Evolutionary conservation across 1,140 invertebrate species (phyloP).

Genomic region (Lineus longissimus): DNA sequence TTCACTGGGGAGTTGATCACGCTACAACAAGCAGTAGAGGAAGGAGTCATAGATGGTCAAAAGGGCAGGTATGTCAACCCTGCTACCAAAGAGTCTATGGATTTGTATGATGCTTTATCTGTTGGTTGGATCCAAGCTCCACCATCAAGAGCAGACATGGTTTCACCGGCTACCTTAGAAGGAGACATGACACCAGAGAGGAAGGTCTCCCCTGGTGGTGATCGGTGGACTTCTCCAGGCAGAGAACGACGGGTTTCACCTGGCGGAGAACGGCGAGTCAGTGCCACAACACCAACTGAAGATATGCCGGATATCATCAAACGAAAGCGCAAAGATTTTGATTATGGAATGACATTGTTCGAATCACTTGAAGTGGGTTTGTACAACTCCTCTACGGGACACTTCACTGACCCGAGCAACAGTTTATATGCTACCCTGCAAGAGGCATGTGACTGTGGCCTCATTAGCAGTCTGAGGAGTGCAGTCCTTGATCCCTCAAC

Average conservation of each 20-base stretch:
- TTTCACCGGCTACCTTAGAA: neutral
- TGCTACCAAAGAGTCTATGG: conserved; percentile 59
- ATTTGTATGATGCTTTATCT: conserved; percentile 63
- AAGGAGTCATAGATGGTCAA: conserved; percentile 68
- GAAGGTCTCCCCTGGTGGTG: neutral
- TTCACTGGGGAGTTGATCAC: conserved; percentile 70
- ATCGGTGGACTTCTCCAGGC: neutral
- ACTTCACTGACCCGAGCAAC: conserved; percentile 53
- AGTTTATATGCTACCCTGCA: conserved; percentile 21
- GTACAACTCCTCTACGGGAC: conserved; percentile 25
- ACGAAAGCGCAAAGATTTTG: neutral
- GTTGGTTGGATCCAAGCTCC: neutral
- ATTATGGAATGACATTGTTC: conserved; percentile 30
- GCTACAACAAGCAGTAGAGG: conserved; percentile 66
- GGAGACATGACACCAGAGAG: neutral
- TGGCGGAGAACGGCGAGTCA: no score
- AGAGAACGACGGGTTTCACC: no score
- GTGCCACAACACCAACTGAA: neutral
- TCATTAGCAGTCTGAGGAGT: neutral
- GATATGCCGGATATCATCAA: neutral
- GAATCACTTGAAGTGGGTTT: conserved; percentile 39
- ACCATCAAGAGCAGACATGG: conserved; percentile 2
- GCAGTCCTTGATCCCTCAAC: conserved; percentile 66
- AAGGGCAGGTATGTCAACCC: conserved; percentile 68
- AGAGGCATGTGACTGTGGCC: conserved; percentile 3